Conservation (phyloP, 2,888 invertebrate species). For the Oligia strigilis region DNA sequence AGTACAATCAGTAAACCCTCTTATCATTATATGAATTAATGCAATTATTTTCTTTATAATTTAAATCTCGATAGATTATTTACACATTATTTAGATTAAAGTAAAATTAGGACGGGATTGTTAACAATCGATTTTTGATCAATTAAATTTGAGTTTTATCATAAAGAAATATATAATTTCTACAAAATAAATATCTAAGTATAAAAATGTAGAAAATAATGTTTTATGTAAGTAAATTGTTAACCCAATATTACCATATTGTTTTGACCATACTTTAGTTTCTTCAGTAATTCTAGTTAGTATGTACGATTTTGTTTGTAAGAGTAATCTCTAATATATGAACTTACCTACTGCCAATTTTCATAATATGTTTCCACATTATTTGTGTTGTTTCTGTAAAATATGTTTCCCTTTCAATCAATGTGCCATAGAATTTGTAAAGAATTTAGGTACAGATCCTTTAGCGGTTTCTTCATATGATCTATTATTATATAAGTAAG, state of each 20-base stretch:
- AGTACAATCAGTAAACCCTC: slow-evolving; percentile 78
- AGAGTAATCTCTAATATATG: slow-evolving; percentile 46
- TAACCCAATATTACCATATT: slow-evolving; percentile 43
- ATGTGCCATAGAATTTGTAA: slow-evolving; percentile 82
- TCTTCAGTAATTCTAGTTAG: slow-evolving; percentile 41
- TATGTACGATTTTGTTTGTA: slow-evolving; percentile 43
- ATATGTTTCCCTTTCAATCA: slow-evolving; percentile 52
- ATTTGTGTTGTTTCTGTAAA: slow-evolving; percentile 51
- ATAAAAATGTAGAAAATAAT: slow-evolving; percentile 32
- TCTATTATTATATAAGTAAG: slow-evolving; percentile 42
- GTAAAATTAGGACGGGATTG: slow-evolving; percentile 68
- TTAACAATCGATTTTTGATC: slow-evolving; percentile 57
- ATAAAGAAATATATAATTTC: slow-evolving; percentile 35
- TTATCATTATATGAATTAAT: slow-evolving; percentile 72
- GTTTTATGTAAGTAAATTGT: slow-evolving; percentile 40
- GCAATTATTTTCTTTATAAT: slow-evolving; percentile 80
- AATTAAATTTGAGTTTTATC: slow-evolving; percentile 49
- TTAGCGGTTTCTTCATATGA: slow-evolving; percentile 50
- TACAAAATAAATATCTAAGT: slow-evolving; percentile 23
- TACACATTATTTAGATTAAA: slow-evolving; percentile 64
- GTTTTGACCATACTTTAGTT: slow-evolving; percentile 40
- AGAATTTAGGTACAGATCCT: slow-evolving; percentile 45
- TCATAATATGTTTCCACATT: slow-evolving; percentile 51
- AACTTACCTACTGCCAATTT: slow-evolving; percentile 63
- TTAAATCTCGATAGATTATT: slow-evolving; percentile 84